Evolutionary conservation across 1,140 invertebrate genomes (phyloP).

Genomic region (Heliothis subflexa): DNA sequence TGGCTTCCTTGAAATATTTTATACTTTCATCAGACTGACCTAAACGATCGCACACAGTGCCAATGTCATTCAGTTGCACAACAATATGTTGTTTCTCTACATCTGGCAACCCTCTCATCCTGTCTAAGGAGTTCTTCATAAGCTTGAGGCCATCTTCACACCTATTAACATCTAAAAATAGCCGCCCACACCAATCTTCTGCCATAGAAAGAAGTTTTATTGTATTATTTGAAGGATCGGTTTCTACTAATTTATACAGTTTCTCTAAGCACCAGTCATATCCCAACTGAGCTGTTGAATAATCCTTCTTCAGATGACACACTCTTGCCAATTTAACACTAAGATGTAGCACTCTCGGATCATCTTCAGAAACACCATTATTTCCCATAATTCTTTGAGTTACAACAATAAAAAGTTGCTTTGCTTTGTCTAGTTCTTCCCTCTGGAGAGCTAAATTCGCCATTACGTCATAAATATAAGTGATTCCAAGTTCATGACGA

Average conservation of each 20-base stretch:
- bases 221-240: conserved; percentile 86
- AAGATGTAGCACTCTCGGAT: conserved; percentile 89
- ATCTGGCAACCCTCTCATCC: conserved; percentile 89
- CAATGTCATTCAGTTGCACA: conserved; percentile 94
- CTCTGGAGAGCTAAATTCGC: conserved; percentile 94
- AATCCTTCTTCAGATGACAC: conserved; percentile 88
- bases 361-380: conserved; percentile 90
- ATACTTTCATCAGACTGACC: conserved; percentile 90
- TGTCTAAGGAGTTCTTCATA: conserved; percentile 90
- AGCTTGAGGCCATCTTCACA: conserved; percentile 89
- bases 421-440: conserved; percentile 92
- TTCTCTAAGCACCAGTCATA: conserved; percentile 92
- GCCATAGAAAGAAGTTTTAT: conserved; percentile 89
- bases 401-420: conserved; percentile 93
- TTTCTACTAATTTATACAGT: conserved; percentile 87
- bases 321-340: conserved; percentile 92
- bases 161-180: conserved; percentile 89
- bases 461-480: conserved; percentile 96
- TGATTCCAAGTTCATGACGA: conserved; percentile 91
- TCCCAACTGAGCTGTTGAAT: conserved; percentile 90
- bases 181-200: conserved; percentile 93
- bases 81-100: conserved; percentile 90
- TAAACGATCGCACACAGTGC: conserved; percentile 90
- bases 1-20: conserved; percentile 90
- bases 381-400: conserved; percentile 91